Conservation (phyloP, 2,113 vertebrate species). For the Boulengeromyrus knoepffleri region DNA sequence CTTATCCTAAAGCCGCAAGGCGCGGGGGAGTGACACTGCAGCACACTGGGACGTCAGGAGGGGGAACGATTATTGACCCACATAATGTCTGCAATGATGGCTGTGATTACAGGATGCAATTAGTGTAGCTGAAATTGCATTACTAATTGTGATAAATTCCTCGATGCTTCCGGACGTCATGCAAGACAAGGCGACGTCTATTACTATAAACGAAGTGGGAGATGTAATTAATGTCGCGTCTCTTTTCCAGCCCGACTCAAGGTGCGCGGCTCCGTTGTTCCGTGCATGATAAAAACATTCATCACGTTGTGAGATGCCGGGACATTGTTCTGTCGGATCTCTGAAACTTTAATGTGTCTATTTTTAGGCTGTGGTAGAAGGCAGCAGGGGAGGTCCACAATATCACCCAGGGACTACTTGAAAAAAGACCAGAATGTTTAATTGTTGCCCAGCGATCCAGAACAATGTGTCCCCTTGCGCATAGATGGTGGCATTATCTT, state of each 20-base stretch:
- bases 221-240: not conserved
- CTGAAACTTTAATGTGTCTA: conserved; percentile 27
- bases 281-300: not conserved
- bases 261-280: not conserved
- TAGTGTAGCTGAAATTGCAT: conserved; percentile 25
- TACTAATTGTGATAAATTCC: conserved; percentile 30
- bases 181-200: not conserved
- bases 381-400: not conserved
- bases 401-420: not conserved
- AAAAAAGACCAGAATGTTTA: not conserved
- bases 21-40: not conserved
- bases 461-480: not conserved
- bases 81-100: conserved; percentile 25
- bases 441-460: not conserved
- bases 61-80: not conserved
- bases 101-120: conserved; percentile 34
- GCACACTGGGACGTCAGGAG: not conserved
- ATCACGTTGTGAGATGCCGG: conserved; percentile 24
- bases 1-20: not conserved
- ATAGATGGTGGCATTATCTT: not conserved
- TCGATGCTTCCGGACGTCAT: conserved; percentile 4
- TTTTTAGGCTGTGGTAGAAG: conserved; percentile 19
- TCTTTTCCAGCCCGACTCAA: not conserved
- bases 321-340: conserved; percentile 19
- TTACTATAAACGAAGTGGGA: not conserved